A percentile compares a stretch with the other conserved stretches of the same genome.
These are phyloP conservation scores for Caenorhabditis latens DNA, from an alignment of 1,140 invertebrate genomes.

Conservation along the genomic window DNA sequence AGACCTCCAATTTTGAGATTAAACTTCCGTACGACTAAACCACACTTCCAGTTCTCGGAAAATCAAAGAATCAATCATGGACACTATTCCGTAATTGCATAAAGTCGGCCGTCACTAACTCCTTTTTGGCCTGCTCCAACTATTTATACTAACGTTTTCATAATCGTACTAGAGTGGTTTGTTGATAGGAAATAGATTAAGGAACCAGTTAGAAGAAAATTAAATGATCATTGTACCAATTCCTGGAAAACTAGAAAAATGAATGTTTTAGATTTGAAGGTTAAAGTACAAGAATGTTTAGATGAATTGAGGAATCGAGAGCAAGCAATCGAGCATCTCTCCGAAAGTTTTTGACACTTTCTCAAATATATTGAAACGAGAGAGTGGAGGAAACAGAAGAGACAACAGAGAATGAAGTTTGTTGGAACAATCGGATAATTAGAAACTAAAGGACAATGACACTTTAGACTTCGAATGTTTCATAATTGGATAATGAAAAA, in stretches of 20 bases:
- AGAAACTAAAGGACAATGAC: not conserved
- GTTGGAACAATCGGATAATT: conserved; percentile 46
- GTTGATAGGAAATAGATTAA: not conserved
- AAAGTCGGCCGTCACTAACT: not conserved
- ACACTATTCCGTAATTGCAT: not conserved
- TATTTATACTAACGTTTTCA: not conserved
- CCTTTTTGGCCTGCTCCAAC: not conserved
- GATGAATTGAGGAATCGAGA: not conserved
- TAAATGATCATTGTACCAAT: not conserved
- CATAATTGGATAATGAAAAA: conserved; percentile 11
- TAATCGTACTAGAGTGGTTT: not conserved
- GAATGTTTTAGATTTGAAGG: not conserved
- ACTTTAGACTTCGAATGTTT: conserved; percentile 1
- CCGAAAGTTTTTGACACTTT: conserved; percentile 45
- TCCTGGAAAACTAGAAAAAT: not conserved
- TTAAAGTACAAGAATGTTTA: not conserved
- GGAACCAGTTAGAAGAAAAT: not conserved
- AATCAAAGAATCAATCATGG: conserved; percentile 40
- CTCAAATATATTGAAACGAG: conserved; percentile 30
- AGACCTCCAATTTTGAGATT: not conserved
- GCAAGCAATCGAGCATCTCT: not conserved
- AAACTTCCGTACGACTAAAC: conserved; percentile 16
- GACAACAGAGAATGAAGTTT: not conserved
- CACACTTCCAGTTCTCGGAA: not conserved
- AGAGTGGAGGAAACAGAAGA: not conserved